phyloP scores from a whole-genome alignment of 2,888 invertebrate genomes.

The Erebia aethiops region DNA sequence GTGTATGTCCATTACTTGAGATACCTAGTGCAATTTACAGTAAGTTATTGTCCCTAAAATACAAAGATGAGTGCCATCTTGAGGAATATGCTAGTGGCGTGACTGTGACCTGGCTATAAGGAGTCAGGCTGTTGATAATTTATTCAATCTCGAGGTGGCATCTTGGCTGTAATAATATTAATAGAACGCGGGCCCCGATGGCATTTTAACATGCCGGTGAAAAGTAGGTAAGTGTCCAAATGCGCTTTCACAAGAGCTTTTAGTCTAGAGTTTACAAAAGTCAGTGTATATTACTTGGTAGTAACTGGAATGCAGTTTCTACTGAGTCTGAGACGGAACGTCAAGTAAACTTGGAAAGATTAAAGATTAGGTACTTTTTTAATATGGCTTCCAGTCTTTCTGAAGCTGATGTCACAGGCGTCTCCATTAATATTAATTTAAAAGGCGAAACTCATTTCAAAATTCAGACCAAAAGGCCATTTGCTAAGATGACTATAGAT shows the following conservation, averaged over 20 bases:
- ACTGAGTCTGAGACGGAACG: not conserved
- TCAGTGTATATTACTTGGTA: no score
- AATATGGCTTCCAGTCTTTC: not conserved
- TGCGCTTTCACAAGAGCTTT: no score
- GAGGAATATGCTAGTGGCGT: not conserved
- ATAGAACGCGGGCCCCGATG: no score
- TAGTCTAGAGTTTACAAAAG: no score
- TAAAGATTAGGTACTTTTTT: not conserved
- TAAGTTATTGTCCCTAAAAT: conserved; percentile 7
- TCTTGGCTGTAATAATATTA: no score
- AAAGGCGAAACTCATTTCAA: not conserved
- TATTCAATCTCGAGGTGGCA: no score
- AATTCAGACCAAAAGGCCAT: conserved; percentile 1
- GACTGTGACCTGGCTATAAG: not conserved
- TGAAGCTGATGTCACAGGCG: not conserved
- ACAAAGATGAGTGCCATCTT: not conserved
- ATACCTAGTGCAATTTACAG: not conserved
- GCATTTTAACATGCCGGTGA: no score
- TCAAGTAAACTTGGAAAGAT: not conserved
- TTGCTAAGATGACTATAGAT: conserved; percentile 14
- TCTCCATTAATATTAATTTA: not conserved
- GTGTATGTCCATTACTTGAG: conserved; percentile 7
- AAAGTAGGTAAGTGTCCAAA: no score
- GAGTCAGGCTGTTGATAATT: no score
- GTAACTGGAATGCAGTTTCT: not conserved